Evolutionary conservation across 2,888 invertebrate genomes (phyloP), one percentile per base, ranked within the genome.

Genomic region (Apantesis nais): DNA sequence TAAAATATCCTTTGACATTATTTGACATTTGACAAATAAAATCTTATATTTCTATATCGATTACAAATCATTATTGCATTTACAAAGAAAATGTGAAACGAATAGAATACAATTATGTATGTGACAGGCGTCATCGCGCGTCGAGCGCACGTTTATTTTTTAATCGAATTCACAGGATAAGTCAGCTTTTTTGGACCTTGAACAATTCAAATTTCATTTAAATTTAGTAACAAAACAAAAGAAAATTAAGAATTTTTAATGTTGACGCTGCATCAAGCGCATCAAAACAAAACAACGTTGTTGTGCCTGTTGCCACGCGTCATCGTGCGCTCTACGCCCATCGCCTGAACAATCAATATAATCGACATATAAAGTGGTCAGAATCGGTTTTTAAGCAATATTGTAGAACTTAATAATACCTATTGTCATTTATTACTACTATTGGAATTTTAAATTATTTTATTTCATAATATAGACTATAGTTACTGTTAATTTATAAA

Each of bases 311-410:
- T 48, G 22, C 22, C 22, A 22, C 8, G 8, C 11, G 39, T 39
- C 8, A 22, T 48, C 19, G 48, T 22, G 48, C 19, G 5, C 22
- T 48, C 8, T 1, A 48, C 48, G 7, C 48, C 39, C 48, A 7
- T 48, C 19, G 22, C 22, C 8, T 22, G 22, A 48, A 48, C 8
- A n/a, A n/a, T n/a, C n/a, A n/a, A n/a, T n/a, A n/a, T n/a, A n/a
- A 22, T 22, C 8, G 8, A 0, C 48, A 48, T 68, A 41, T 19
- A 0, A 41, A 41, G 25, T 29, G 29, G 62, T 72, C 34, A 71
- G 58, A 70, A 74, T 72, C 76, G 19, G 44, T 44, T 44, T 71
- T 70, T 62, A 72, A 80, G 72, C 74, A 73, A 78, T 73, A 73
- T 70, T 68, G 61, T 74, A 71, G 61, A 70, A 66, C 65, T 74